A percentile compares a stretch with the other conserved stretches of the same genome.
These are phyloP conservation scores for Linurgus olivaceus DNA, from an alignment of 2,797 vertebrate species.

Conservation along the genomic window DNA sequence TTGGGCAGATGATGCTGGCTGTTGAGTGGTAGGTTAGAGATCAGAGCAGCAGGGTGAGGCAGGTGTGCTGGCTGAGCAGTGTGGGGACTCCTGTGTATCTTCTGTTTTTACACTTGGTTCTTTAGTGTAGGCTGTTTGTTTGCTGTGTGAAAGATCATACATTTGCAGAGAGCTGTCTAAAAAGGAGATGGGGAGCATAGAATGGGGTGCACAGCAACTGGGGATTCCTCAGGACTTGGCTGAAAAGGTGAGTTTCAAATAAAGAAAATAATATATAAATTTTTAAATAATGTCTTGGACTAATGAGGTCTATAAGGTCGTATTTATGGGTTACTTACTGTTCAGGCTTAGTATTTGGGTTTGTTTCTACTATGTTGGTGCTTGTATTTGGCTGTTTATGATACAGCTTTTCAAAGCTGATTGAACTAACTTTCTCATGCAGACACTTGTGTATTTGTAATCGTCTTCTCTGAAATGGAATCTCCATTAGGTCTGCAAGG, in stretches of 20 bases:
- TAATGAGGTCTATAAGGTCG: background rate
- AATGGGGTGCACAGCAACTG: rapidly evolving
- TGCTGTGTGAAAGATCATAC: rapidly evolving
- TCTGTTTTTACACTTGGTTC: background rate
- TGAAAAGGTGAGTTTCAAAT: background rate
- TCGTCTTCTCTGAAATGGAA: background rate
- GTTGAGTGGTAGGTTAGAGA: background rate
- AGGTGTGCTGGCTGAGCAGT: background rate
- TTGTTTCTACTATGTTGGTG: background rate
- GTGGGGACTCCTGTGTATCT: background rate
- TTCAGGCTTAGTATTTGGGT: background rate
- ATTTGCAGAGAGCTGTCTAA: background rate
- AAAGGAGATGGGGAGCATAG: background rate
- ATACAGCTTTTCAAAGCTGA: background rate
- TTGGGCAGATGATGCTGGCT: background rate
- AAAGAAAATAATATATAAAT: background rate
- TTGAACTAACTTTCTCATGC: background rate
- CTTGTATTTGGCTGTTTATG: background rate
- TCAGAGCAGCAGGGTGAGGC: background rate
- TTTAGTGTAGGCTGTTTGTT: background rate
- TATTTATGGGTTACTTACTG: background rate
- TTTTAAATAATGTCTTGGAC: background rate
- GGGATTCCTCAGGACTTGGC: background rate
- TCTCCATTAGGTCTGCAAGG: background rate
- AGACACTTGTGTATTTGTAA: background rate